Evolutionary conservation across 2,888 invertebrate species (phyloP).

Genomic region (Falcaria lacertinaria): DNA sequence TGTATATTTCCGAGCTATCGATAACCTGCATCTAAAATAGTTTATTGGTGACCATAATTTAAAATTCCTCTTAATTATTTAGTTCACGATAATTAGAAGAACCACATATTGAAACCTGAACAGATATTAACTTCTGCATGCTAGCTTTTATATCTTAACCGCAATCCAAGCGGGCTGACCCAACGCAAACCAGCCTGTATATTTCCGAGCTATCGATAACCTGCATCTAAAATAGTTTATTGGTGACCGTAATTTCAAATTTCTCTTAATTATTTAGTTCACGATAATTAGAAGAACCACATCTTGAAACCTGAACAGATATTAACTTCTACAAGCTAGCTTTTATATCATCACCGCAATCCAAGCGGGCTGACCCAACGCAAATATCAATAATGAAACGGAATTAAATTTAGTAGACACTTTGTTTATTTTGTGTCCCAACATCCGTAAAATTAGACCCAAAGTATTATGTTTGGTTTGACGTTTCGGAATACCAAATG

Average conservation of each 20-base stretch:
- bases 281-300: too few species aligned
- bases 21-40: too few species aligned
- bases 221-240: too few species aligned
- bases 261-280: too few species aligned
- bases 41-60: too few species aligned
- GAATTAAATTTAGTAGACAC: conserved; percentile 33
- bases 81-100: too few species aligned
- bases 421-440: conserved; percentile 29
- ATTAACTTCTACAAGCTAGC: neutral
- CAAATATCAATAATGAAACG: conserved; percentile 33
- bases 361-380: conserved; percentile 15
- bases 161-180: conserved; percentile 16
- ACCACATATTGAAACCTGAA: neutral
- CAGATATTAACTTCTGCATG: neutral
- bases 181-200: too few species aligned
- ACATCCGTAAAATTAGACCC: conserved; percentile 24
- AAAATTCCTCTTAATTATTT: too few species aligned
- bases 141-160: conserved; percentile 2
- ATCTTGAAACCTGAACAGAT: neutral
- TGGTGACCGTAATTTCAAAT: too few species aligned
- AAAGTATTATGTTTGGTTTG: conserved; percentile 21
- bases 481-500: conserved; percentile 19
- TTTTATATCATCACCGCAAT: conserved; percentile 5
- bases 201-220: too few species aligned
- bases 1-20: too few species aligned